Conservation (phyloP, 2,113 vertebrate genomes). For the Gallinago undulata region DNA sequence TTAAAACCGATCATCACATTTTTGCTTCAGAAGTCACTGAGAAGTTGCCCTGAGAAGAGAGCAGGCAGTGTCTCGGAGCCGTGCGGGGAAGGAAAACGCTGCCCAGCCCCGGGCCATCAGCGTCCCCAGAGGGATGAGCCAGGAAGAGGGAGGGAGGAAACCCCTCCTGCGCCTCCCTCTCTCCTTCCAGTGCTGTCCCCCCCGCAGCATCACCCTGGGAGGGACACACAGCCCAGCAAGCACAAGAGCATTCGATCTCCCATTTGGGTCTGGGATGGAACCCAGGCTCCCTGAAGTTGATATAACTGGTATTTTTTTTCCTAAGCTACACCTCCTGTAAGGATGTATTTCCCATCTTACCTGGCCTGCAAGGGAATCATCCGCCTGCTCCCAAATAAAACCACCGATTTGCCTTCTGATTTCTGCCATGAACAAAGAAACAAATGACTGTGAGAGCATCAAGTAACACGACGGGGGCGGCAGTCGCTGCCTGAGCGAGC, state of each 20-base stretch:
- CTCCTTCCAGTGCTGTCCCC: not conserved
- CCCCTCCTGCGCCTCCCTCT: fast-evolving
- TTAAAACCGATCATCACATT: not conserved
- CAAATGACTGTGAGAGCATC: not conserved
- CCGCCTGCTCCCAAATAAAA: slow-evolving; percentile 79
- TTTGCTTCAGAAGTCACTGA: not conserved
- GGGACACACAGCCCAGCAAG: not conserved
- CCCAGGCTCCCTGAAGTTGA: not conserved
- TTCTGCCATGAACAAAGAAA: slow-evolving; percentile 61
- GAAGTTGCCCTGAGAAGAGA: not conserved
- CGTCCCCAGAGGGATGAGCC: fast-evolving
- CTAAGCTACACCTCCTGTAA: not conserved
- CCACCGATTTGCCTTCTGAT: slow-evolving; percentile 75
- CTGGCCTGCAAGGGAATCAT: slow-evolving; percentile 18
- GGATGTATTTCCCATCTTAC: slow-evolving; percentile 49
- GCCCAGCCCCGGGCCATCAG: fast-evolving
- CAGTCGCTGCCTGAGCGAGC: fast-evolving
- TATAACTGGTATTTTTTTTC: not conserved
- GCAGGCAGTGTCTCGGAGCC: fast-evolving
- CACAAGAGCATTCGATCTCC: not conserved
- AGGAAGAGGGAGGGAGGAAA: not conserved
- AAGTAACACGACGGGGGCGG: fast-evolving
- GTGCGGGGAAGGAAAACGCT: fast-evolving
- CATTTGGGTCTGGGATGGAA: not conserved
- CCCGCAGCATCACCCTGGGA: fast-evolving